Evolutionary conservation across 2,113 vertebrate genomes (phyloP).

Genomic region (Hippocampus mohnikei): DNA sequence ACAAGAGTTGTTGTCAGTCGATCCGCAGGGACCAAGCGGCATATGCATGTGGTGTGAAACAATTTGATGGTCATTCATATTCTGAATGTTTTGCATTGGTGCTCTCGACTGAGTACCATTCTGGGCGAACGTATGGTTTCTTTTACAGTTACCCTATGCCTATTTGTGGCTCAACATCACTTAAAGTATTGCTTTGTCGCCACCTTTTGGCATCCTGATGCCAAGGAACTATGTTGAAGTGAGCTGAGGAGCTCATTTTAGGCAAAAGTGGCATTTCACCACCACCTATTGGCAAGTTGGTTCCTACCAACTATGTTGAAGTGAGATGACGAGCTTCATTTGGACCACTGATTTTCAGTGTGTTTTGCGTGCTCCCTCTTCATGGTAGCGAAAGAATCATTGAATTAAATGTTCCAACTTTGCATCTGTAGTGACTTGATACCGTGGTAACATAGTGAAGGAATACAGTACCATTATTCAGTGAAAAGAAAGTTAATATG

Average conservation of each 20-base stretch:
- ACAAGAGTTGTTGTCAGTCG: not conserved
- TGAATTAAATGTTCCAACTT: no score
- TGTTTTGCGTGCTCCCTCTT: not conserved
- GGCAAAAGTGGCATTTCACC: not conserved
- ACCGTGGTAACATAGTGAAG: conserved; percentile 61
- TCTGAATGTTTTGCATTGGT: no score
- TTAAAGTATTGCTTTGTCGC: no score
- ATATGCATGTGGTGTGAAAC: no score
- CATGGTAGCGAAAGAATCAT: no score
- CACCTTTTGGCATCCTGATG: not conserved
- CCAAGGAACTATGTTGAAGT: not conserved
- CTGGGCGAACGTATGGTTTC: not conserved
- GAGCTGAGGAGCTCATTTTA: not conserved
- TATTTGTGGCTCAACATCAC: no score
- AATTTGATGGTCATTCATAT: no score
- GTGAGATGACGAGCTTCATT: not conserved
- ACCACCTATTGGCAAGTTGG: not conserved
- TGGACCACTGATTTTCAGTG: no score
- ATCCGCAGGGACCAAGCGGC: not conserved
- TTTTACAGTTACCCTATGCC: no score
- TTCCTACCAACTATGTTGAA: not conserved
- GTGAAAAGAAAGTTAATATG: conserved; percentile 53
- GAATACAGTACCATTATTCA: conserved; percentile 66
- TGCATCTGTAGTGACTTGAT: conserved; percentile 32
- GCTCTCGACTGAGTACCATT: no score